Base-by-base conservation (phyloP, 2,888 invertebrate genomes). In the Drosophila maculinotata region DNA sequence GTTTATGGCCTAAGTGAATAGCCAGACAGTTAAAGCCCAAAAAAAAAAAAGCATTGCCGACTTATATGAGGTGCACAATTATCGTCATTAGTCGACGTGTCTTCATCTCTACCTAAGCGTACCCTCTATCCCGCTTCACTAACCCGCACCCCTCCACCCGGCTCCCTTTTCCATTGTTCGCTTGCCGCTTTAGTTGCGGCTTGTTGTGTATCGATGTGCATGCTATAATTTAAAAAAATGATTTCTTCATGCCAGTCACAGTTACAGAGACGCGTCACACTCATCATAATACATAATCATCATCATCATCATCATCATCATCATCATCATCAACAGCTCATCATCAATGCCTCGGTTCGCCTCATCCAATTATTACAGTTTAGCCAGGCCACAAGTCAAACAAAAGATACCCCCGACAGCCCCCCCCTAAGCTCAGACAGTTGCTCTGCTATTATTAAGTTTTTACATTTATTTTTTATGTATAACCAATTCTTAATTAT, bases 151-250 rank as follows among this genome's bases (percentile, higher is more conserved):
- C 26, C 7, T 12, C 9, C 10, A 5, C 12, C 25, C 23, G 33
- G 33, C 12, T 7, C 51, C 14, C 14, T 12, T 28, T 17, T n/a
- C 10, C 76, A 68, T 69, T 79, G 77, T 73, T 67, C 62, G 64
- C 9, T 62, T 73, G 75, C 76, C 71, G 88, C 87, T 87, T 89
- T 88, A 89, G 89, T 89, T 87, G 88, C 89, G 89, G 89, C 89
- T 89, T 87, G 89, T 89, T 89, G 87, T 84, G 79, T 79, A 89
- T 89, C 84, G 83, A 86, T 86, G 82, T 82, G 87, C 83, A 85
- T 74, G 83, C 76, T 87, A 87, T 89, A 89, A 89, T 89, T 89
- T 83, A 52, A 69, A 67, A 71, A 86, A 79, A 87, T 83, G 72
- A 79, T 86, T 86, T 86, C 84, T 86, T 81, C 72, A 79, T 85